A percentile compares a stretch with the other conserved stretches of the same genome.
These are phyloP conservation scores for Melanotaenia trifasciata DNA, from an alignment of 2,797 vertebrate species.

Conservation along the genomic window DNA sequence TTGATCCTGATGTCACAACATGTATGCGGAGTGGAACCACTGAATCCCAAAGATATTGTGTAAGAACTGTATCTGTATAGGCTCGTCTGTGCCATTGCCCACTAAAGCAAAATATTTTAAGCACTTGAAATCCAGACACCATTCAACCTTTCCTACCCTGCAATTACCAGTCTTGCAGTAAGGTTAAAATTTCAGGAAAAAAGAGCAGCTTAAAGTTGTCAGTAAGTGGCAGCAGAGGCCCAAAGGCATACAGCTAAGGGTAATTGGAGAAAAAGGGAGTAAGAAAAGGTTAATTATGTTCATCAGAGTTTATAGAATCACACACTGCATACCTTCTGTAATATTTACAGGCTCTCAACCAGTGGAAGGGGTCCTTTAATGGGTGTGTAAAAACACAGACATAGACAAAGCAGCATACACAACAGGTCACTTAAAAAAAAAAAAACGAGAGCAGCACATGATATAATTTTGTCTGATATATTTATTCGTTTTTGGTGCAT, in stretches of 20 bases:
- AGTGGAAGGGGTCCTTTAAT: constrained; percentile 2
- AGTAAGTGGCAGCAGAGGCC: constrained; percentile 52
- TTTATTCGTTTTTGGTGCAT: background rate
- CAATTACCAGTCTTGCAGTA: constrained; percentile 54
- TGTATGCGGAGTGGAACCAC: background rate
- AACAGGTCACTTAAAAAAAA: too few relatives aligned
- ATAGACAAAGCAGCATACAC: too few relatives aligned
- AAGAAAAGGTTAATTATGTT: constrained; percentile 69
- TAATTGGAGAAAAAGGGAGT: constrained; percentile 41
- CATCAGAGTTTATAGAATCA: constrained; percentile 61
- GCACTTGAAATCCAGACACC: constrained; percentile 42
- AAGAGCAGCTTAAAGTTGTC: constrained; percentile 47
- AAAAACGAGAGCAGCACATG: background rate
- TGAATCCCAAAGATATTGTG: constrained; percentile 11
- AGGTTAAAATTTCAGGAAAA: constrained; percentile 43
- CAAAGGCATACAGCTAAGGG: constrained; percentile 45
- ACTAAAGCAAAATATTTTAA: constrained; percentile 37
- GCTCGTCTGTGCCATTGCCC: constrained; percentile 23
- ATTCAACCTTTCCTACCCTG: constrained; percentile 39
- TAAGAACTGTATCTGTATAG: constrained; percentile 20
- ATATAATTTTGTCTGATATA: background rate
- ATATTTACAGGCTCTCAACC: constrained; percentile 23
- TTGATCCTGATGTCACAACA: constrained; percentile 14
- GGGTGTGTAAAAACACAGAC: constrained; percentile 11
- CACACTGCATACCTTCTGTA: constrained; percentile 49